phyloP scores from a whole-genome alignment of 2,113 vertebrate species.

The Tauraco erythrolophus region DNA sequence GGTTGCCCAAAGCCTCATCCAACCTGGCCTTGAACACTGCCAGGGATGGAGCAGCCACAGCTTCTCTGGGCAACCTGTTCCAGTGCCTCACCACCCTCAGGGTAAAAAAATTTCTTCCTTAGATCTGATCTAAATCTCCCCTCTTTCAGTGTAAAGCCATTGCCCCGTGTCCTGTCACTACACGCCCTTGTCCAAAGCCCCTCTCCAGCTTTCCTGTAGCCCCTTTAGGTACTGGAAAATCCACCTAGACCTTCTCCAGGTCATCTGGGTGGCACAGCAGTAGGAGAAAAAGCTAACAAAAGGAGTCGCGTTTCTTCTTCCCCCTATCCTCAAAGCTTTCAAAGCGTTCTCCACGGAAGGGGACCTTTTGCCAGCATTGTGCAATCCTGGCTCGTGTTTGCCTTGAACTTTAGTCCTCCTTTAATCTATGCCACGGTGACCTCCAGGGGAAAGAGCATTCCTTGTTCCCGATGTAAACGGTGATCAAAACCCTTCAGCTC shows the following conservation, averaged over 20 bases:
- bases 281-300: not conserved
- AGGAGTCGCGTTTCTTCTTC: not conserved
- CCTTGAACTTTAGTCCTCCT: constrained; percentile 51
- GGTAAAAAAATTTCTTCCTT: too few relatives aligned
- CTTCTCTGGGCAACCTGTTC: too few relatives aligned
- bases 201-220: too few relatives aligned
- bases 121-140: too few relatives aligned
- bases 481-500: not conserved
- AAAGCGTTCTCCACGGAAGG: fast-evolving
- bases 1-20: too few relatives aligned
- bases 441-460: not conserved
- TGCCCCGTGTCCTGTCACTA: too few relatives aligned
- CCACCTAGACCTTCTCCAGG: not conserved
- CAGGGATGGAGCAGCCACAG: too few relatives aligned
- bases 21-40: too few relatives aligned
- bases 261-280: not conserved
- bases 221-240: too few relatives aligned
- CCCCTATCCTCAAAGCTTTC: not conserved
- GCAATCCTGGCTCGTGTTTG: not conserved
- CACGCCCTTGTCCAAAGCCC: too few relatives aligned
- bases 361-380: constrained; percentile 42
- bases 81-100: too few relatives aligned
- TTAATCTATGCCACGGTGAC: not conserved
- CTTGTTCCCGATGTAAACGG: not conserved
- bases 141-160: too few relatives aligned